A percentile compares a stretch with the other conserved stretches of the same genome.
These are phyloP conservation scores for Timema podura DNA, from an alignment of 2,888 invertebrate species.

Conservation along the genomic window DNA sequence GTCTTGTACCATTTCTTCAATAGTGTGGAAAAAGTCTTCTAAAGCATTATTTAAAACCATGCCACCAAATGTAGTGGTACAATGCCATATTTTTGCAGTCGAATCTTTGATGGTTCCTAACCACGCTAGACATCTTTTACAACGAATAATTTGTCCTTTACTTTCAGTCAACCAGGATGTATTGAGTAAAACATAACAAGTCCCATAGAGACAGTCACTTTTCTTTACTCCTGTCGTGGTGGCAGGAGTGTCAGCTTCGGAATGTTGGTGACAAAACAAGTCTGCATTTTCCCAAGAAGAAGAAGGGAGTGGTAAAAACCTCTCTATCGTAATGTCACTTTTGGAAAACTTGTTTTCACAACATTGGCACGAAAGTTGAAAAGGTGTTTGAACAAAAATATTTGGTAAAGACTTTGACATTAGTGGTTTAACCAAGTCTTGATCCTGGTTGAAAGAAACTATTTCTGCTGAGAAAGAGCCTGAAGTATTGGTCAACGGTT, in stretches of 20 bases:
- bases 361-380: constrained; percentile 41
- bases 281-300: constrained; percentile 57
- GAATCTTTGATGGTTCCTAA: constrained; percentile 48
- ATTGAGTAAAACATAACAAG: constrained; percentile 54
- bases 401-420: constrained; percentile 19
- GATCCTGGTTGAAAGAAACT: constrained; percentile 24
- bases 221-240: constrained; percentile 40
- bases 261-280: constrained; percentile 61
- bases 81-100: constrained; percentile 52
- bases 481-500: constrained; percentile 45
- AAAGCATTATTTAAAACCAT: constrained; percentile 31
- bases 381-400: constrained; percentile 28
- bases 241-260: constrained; percentile 37
- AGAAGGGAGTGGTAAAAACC: constrained; percentile 60
- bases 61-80: constrained; percentile 49
- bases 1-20: constrained; percentile 51
- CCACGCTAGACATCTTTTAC: constrained; percentile 56
- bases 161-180: constrained; percentile 29
- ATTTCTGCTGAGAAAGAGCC: constrained; percentile 36
- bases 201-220: constrained; percentile 55
- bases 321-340: constrained; percentile 48
- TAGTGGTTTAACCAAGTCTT: constrained; percentile 2
- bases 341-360: constrained; percentile 41
- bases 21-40: constrained; percentile 52
- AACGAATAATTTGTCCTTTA: constrained; percentile 46